Evolutionary conservation across 2,888 invertebrate genomes (phyloP).

Genomic region (Anthophora plumipes): DNA sequence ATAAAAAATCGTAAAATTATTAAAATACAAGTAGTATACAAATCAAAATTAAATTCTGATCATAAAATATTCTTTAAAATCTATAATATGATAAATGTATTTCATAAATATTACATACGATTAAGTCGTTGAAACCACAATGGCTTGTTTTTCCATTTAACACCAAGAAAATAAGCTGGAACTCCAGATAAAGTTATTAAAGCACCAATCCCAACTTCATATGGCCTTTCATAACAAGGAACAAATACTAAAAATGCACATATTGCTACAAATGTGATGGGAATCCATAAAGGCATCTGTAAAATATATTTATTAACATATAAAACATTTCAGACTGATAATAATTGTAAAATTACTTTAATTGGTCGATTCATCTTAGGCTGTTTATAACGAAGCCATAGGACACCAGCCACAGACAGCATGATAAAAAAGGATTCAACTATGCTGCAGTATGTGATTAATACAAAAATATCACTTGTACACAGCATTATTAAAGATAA

Average conservation of each 20-base stretch:
- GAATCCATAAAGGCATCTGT: slow-evolving; percentile 90
- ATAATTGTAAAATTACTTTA: slow-evolving; percentile 85
- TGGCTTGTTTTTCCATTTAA: slow-evolving; percentile 89
- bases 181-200: slow-evolving; percentile 93
- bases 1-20: slow-evolving; percentile 22
- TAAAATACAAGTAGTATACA: neutral
- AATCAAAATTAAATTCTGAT: neutral
- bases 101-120: slow-evolving; percentile 84
- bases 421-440: slow-evolving; percentile 97
- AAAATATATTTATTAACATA: slow-evolving; percentile 61
- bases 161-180: slow-evolving; percentile 91
- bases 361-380: slow-evolving; percentile 94
- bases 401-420: slow-evolving; percentile 92
- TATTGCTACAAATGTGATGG: slow-evolving; percentile 90
- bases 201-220: slow-evolving; percentile 91
- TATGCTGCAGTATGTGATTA: slow-evolving; percentile 96
- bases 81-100: slow-evolving; percentile 3
- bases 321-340: neutral
- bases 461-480: slow-evolving; percentile 92
- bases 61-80: slow-evolving; percentile 7
- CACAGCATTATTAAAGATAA: slow-evolving; percentile 94
- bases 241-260: slow-evolving; percentile 92
- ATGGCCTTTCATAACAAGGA: slow-evolving; percentile 92
- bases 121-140: slow-evolving; percentile 86
- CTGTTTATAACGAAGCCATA: slow-evolving; percentile 92